Evolutionary conservation across 2,113 vertebrate species (phyloP), one percentile per base, ranked within the genome.

Genomic region (Rallus limicola): DNA sequence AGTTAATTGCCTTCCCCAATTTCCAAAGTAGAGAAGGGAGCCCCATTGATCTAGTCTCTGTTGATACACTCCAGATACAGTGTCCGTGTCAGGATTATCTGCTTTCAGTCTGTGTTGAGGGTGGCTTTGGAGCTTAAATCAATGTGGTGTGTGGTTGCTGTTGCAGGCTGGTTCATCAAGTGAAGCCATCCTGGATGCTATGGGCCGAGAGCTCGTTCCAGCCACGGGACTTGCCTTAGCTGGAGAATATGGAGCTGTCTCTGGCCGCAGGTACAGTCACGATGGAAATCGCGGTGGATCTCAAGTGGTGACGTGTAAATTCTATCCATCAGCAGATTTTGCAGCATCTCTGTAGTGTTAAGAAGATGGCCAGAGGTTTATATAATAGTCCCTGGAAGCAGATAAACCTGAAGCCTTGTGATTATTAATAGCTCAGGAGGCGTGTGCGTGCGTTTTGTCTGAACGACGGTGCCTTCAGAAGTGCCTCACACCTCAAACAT

Each of bases 191-290:
- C 97, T 99, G 0, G 92, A 89, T 12, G 98, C 98, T 20, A 99
- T 99, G 99, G 98, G 98, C 29, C 97, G 97, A 31, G 99, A 99
- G 97, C 98, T 99, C 6, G 98, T 99, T 26, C 99, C 99, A 69
- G 98, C 98, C 34, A 98, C 96, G 0, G 93, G 96, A 1, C 14
- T 90, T 7, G 99, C 99, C 31, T 83, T 99, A 56, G 97, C 97
- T 0, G 97, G 98, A 75, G 98, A 98, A 14, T 98, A 97, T 0
- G 97, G 98, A 69, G 96, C 97, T 0, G 31, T 98, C 13, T 33
- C 94, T 28, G 92, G 97, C 69, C 74, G n/a, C 85, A 98, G 98
- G 98, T 99, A 91, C 19, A 42, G 80, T 48, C 24, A 1, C 1
- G 1, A 3, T 4, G 42, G 60, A 17, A 23, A 10, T 1, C 13